These are phyloP conservation scores for Carcharodon carcharias DNA, from an alignment of 2,797 vertebrate species.

Conservation along the genomic window DNA sequence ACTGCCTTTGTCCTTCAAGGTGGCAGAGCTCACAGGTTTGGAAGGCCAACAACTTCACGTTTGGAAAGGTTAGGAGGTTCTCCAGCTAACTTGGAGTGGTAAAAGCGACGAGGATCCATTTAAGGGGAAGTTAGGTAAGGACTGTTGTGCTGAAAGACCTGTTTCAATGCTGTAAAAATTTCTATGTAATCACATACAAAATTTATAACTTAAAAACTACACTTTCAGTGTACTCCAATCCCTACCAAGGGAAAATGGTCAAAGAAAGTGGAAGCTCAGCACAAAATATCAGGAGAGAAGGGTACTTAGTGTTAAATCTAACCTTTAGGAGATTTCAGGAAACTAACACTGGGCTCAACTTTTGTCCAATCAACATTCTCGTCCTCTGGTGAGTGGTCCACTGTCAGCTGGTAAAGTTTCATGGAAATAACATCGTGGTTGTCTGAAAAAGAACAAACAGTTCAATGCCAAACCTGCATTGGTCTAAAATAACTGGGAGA, in stretches of 20 bases:
- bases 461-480: neutral
- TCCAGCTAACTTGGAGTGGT: neutral
- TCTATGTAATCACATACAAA: too few species aligned
- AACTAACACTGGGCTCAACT: slow-evolving; percentile 87
- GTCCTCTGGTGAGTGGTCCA: slow-evolving; percentile 85
- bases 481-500: neutral
- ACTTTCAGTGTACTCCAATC: too few species aligned
- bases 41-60: neutral
- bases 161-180: too few species aligned
- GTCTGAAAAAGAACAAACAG: slow-evolving; percentile 57
- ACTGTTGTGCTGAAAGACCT: neutral
- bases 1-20: too few species aligned
- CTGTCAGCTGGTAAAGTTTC: slow-evolving; percentile 97
- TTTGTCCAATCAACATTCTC: slow-evolving; percentile 93
- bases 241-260: too few species aligned
- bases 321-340: slow-evolving; percentile 96
- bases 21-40: too few species aligned
- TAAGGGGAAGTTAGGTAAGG: neutral
- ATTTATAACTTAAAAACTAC: too few species aligned
- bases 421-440: slow-evolving; percentile 97
- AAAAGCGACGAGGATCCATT: neutral
- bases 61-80: neutral
- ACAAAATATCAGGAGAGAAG: too few species aligned
- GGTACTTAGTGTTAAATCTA: neutral
- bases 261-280: too few species aligned